Conservation (phyloP, 2,888 invertebrate genomes). For the Eupithecia centaureata region DNA sequence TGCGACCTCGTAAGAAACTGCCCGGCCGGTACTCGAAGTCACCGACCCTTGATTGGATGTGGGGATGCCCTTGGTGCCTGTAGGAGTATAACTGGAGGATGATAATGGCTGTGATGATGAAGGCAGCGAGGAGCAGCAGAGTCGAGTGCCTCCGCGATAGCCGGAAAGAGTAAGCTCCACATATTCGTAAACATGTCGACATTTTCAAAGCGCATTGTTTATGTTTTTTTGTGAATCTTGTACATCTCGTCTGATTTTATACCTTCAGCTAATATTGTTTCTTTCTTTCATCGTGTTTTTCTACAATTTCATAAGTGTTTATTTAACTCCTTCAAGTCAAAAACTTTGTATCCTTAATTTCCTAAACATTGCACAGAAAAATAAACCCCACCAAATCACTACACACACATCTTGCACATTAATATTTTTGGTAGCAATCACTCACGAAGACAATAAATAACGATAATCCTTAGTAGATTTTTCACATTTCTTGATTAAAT, state of each 20-base stretch:
- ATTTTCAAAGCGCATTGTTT: constrained; percentile 70
- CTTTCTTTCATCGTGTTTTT: background rate
- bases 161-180: constrained; percentile 74
- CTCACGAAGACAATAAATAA: background rate
- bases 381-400: background rate
- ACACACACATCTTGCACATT: background rate
- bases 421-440: background rate
- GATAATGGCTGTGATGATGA: constrained; percentile 64
- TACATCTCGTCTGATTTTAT: constrained; percentile 19
- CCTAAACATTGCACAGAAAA: background rate
- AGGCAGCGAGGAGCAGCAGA: constrained; percentile 61
- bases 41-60: constrained; percentile 57
- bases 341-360: background rate
- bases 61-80: constrained; percentile 57
- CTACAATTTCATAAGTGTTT: background rate
- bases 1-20: constrained; percentile 72
- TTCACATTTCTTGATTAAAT: background rate
- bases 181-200: constrained; percentile 74
- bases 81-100: constrained; percentile 71
- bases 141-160: constrained; percentile 72
- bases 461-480: background rate
- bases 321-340: background rate
- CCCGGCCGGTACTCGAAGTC: constrained; percentile 76
- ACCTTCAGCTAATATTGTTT: constrained; percentile 37
- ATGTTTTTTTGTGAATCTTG: constrained; percentile 28